Conservation (phyloP, 2,113 vertebrate genomes). For the Condylura cristata region DNA sequence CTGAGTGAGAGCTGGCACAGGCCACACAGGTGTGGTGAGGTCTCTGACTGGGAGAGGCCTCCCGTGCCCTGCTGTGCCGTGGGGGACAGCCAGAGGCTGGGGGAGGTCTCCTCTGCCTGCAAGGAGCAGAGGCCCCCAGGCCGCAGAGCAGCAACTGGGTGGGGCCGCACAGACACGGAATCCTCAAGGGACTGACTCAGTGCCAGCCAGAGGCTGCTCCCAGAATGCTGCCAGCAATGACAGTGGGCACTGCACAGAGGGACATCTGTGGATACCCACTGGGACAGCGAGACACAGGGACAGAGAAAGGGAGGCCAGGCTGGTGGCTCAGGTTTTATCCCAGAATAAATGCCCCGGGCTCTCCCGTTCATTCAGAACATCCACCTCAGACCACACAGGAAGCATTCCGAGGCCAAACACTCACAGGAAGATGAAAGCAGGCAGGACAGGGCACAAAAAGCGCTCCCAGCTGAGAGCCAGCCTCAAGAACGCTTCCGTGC, state of each 20-base stretch:
- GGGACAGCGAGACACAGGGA: not conserved
- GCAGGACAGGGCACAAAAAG: not conserved
- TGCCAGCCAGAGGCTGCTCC: too few species aligned
- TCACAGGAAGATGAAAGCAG: not conserved
- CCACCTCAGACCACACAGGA: conserved; percentile 54
- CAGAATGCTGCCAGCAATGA: too few species aligned
- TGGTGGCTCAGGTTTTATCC: not conserved
- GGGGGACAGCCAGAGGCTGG: not conserved
- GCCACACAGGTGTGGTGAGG: not conserved
- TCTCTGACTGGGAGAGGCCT: too few species aligned
- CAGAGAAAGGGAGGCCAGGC: not conserved
- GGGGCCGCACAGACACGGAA: not conserved
- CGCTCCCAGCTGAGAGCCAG: not conserved
- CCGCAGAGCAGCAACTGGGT: not conserved
- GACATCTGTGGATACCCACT: not conserved
- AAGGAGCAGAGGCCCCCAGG: not conserved
- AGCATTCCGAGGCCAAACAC: not conserved
- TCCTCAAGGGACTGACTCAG: not conserved
- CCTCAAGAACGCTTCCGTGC: not conserved
- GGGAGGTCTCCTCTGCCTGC: too few species aligned
- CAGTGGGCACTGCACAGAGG: not conserved
- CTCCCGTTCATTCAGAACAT: not conserved
- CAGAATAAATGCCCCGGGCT: not conserved
- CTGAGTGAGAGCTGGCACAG: not conserved
- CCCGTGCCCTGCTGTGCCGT: too few species aligned